Evolutionary conservation across 1,140 invertebrate species (phyloP).

Genomic region (Aradophagus sp.): DNA sequence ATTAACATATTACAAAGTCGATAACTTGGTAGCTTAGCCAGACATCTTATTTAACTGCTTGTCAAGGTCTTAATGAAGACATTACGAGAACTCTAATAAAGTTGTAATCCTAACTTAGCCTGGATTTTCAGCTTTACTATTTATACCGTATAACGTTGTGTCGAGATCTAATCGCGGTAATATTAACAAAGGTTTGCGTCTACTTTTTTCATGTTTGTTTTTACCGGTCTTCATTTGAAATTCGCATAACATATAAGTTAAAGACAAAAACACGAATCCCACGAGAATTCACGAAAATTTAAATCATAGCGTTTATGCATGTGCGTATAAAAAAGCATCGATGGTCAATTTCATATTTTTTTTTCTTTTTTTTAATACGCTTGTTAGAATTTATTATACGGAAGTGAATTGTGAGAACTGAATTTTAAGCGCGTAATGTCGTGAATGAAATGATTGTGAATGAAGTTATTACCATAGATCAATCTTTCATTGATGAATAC

Average conservation of each 20-base stretch:
- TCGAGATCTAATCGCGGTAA: constrained; percentile 46
- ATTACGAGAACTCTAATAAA: constrained; percentile 47
- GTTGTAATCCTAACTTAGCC: constrained; percentile 28
- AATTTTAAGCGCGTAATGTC: constrained; percentile 41
- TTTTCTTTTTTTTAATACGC: constrained; percentile 16
- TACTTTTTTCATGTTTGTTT: constrained; percentile 36
- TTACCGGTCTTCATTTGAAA: constrained; percentile 23
- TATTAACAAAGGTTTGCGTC: constrained; percentile 46
- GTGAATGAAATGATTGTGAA: constrained; percentile 51
- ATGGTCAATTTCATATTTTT: constrained; percentile 18
- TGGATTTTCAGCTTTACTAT: constrained; percentile 19
- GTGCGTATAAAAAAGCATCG: constrained; percentile 3
- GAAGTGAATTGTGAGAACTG: constrained; percentile 56
- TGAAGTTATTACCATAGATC: constrained; percentile 51
- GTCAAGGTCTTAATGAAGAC: constrained; percentile 50
- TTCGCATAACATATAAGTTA: constrained; percentile 45
- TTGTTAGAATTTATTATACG: constrained; percentile 50
- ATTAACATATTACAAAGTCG: constrained; percentile 8
- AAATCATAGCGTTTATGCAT: constrained; percentile 31
- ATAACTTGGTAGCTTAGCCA: constrained; percentile 7
- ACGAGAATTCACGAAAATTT: constrained; percentile 36
- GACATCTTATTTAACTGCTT: constrained; percentile 43
- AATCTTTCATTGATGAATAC: constrained; percentile 52
- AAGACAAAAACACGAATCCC: constrained; percentile 31
- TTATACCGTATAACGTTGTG: constrained; percentile 34